A percentile compares a stretch with the other conserved stretches of the same genome.
Evolutionary conservation across 2,113 vertebrate genomes (phyloP).

Genomic region (Baryphthengus martii): DNA sequence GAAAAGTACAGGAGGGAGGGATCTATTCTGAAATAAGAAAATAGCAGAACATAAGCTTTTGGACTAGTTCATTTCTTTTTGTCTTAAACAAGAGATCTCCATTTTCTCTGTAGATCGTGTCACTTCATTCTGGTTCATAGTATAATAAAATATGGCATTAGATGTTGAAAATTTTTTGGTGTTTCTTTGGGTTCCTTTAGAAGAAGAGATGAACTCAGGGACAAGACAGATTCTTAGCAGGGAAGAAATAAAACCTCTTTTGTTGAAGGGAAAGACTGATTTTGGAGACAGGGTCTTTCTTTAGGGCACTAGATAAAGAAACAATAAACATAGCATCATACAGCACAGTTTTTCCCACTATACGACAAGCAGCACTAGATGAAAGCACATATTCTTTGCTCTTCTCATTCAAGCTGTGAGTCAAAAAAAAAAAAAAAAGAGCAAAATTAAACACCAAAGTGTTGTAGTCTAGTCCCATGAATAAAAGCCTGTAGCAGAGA

Average conservation of each 20-base stretch:
- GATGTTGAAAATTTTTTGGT: not conserved
- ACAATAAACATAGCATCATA: not conserved
- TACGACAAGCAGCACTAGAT: not conserved
- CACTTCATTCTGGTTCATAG: not conserved
- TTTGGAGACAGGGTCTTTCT: not conserved
- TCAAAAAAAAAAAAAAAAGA: too few relatives aligned
- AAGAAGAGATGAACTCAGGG: not conserved
- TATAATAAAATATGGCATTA: not conserved
- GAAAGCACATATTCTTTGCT: not conserved
- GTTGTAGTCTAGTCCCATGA: not conserved
- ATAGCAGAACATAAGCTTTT: not conserved
- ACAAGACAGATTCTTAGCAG: not conserved
- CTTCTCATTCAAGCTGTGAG: not conserved
- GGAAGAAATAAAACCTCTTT: not conserved
- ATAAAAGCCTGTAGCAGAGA: not conserved
- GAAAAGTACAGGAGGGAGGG: not conserved
- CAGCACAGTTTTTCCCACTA: not conserved
- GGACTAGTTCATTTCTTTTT: not conserved
- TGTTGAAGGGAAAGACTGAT: not conserved
- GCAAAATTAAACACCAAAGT: not conserved
- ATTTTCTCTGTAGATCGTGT: not conserved
- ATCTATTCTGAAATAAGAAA: not conserved
- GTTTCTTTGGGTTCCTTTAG: not conserved
- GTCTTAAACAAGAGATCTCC: not conserved
- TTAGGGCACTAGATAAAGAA: not conserved